These are phyloP conservation scores for Fissipunctia ypsillon DNA, from an alignment of 2,888 invertebrate genomes.

Conservation along the genomic window DNA sequence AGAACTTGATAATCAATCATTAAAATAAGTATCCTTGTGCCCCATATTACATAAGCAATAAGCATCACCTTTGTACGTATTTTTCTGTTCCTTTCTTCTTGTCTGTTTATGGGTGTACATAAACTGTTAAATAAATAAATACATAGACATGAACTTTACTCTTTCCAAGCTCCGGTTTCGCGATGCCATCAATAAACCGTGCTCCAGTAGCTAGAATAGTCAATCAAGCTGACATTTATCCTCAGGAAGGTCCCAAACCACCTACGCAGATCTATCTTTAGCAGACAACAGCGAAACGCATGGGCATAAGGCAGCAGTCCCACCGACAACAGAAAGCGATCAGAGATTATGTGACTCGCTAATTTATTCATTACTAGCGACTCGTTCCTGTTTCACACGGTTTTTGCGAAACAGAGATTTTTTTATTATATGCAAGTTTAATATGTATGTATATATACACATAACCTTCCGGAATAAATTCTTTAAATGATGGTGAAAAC, in stretches of 20 bases:
- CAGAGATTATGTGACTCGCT: neutral
- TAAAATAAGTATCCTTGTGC: too few species aligned
- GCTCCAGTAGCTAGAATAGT: constrained; percentile 10
- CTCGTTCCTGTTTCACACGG: neutral
- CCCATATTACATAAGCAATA: neutral
- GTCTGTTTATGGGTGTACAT: too few species aligned
- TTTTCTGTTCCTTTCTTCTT: too few species aligned
- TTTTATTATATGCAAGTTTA: neutral
- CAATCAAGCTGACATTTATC: constrained; percentile 41
- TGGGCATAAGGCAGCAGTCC: neutral
- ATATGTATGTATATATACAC: too few species aligned
- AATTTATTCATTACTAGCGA: neutral
- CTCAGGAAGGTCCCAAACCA: constrained; percentile 16
- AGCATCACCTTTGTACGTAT: too few species aligned
- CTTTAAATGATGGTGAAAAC: too few species aligned
- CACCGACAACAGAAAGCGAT: neutral
- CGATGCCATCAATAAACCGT: constrained; percentile 15
- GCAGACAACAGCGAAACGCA: constrained; percentile 1
- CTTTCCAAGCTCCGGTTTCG: neutral
- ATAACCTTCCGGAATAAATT: too few species aligned
- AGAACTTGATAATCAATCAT: too few species aligned
- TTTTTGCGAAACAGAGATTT: neutral
- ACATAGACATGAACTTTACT: constrained; percentile 4
- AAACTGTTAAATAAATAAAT: too few species aligned
- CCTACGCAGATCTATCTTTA: constrained; percentile 44